Percentiles rank a stretch among this genome's conserved stretches.
Evolutionary conservation across 1,140 invertebrate species (phyloP).

Genomic region (Anoplolepis gracilipes): DNA sequence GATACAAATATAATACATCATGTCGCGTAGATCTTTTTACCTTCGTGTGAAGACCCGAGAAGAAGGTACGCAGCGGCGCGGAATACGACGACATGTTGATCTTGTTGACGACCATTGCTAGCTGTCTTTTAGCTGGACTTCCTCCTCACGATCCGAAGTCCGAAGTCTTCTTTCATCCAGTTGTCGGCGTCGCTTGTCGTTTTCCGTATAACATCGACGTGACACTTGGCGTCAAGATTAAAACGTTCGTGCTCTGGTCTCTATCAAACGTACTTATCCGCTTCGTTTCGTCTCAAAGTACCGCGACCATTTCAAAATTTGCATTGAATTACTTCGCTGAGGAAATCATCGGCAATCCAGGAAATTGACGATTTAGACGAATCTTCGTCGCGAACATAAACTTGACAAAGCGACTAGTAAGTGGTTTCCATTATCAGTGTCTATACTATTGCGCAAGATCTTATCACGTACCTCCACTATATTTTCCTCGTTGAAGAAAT

Average conservation of each 20-base stretch:
- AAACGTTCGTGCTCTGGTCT: slow-evolving; percentile 1
- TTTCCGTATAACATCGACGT: slow-evolving; percentile 14
- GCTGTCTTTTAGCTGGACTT: slow-evolving; percentile 19
- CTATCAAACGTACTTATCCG: slow-evolving; percentile 36
- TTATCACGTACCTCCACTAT: background rate
- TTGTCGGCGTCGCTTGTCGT: background rate
- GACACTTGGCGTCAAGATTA: background rate
- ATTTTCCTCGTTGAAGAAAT: background rate
- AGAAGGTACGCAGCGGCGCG: slow-evolving; percentile 77
- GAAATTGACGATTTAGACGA: background rate
- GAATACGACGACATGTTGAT: slow-evolving; percentile 82
- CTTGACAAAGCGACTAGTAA: background rate
- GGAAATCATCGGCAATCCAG: slow-evolving; percentile 7
- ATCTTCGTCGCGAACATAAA: background rate
- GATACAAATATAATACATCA: background rate
- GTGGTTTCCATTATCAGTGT: slow-evolving; percentile 25
- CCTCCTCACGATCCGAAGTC: slow-evolving; percentile 12
- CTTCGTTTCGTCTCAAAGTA: background rate
- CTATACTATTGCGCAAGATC: too few species aligned
- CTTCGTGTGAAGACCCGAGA: slow-evolving; percentile 80
- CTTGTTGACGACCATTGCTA: slow-evolving; percentile 82
- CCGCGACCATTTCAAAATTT: background rate
- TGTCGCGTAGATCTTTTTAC: slow-evolving; percentile 64
- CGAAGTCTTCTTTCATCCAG: slow-evolving; percentile 24
- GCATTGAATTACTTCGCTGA: background rate